Conservation (phyloP, 2,113 vertebrate genomes). For the Oncorhynchus nerka region DNA sequence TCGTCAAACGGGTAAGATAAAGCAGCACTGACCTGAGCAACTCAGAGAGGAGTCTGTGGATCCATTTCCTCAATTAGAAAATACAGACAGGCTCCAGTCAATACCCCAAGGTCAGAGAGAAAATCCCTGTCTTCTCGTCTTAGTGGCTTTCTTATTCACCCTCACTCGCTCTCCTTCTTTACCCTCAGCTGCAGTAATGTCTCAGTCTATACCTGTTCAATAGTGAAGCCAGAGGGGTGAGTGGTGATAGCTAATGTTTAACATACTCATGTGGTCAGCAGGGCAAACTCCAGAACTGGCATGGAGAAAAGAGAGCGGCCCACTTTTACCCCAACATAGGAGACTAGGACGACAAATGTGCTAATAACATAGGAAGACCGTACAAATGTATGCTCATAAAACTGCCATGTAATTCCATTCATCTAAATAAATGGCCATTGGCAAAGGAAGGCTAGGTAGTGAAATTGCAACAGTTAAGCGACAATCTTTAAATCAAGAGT, state of each 20-base stretch:
- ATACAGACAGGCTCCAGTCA: no score
- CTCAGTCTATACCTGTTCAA: neutral
- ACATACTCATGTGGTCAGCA: slow-evolving; percentile 43
- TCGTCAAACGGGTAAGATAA: neutral
- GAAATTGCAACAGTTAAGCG: neutral
- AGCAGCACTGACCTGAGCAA: no score
- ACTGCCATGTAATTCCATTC: neutral
- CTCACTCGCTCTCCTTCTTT: neutral
- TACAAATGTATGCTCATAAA: neutral
- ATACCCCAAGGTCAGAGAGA: no score
- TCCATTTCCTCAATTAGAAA: no score
- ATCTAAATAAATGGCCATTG: neutral
- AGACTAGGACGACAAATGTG: neutral
- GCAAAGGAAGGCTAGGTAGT: neutral
- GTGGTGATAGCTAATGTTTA: slow-evolving; percentile 51
- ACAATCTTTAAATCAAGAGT: neutral
- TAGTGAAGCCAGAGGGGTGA: neutral
- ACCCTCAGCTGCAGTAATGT: neutral
- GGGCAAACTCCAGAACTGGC: slow-evolving; percentile 40
- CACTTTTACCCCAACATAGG: neutral
- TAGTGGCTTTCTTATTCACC: neutral
- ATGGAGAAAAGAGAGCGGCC: neutral
- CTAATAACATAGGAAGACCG: no score
- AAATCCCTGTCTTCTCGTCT: neutral
- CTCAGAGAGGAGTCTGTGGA: no score